Conservation (phyloP, 2,797 vertebrate species). For the Enteromius treurensis region DNA sequence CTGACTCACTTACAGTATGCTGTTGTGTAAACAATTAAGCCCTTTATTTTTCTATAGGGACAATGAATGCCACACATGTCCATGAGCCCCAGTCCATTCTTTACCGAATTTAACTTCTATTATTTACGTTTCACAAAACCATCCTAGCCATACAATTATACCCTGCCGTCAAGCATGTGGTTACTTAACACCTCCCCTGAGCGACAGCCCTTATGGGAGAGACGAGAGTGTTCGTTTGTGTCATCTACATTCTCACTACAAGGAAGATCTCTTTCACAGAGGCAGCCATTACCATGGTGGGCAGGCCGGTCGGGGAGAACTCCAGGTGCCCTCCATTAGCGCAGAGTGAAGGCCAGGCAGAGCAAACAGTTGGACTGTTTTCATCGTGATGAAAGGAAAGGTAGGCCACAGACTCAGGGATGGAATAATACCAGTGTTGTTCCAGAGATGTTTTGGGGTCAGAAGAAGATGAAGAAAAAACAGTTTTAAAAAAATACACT, state of each 20-base stretch:
- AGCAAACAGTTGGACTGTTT: slow-evolving; percentile 43
- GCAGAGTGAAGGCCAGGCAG: slow-evolving; percentile 23
- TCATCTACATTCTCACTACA: not conserved
- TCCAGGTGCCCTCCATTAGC: slow-evolving; percentile 52
- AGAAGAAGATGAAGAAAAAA: not conserved
- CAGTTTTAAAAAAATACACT: not conserved
- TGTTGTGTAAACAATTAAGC: not conserved
- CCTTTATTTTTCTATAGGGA: slow-evolving; percentile 3
- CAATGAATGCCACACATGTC: slow-evolving; percentile 25
- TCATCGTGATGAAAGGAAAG: slow-evolving; percentile 43
- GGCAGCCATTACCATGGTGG: slow-evolving; percentile 43
- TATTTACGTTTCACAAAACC: not conserved
- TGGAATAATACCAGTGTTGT: slow-evolving; percentile 5
- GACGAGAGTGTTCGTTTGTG: slow-evolving; percentile 43
- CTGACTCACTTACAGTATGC: not conserved
- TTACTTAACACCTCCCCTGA: slow-evolving; percentile 19
- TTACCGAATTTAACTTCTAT: slow-evolving; percentile 27
- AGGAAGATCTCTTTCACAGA: slow-evolving; percentile 35
- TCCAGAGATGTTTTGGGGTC: slow-evolving; percentile 32
- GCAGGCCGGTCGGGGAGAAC: slow-evolving; percentile 16
- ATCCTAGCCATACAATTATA: slow-evolving; percentile 20
- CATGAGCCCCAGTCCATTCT: slow-evolving; percentile 16
- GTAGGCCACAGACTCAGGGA: not conserved
- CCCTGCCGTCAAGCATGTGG: slow-evolving; percentile 29
- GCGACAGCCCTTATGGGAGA: slow-evolving; percentile 21